Conservation (phyloP, 2,113 vertebrate genomes). For the Boleophthalmus pectinirostris region DNA sequence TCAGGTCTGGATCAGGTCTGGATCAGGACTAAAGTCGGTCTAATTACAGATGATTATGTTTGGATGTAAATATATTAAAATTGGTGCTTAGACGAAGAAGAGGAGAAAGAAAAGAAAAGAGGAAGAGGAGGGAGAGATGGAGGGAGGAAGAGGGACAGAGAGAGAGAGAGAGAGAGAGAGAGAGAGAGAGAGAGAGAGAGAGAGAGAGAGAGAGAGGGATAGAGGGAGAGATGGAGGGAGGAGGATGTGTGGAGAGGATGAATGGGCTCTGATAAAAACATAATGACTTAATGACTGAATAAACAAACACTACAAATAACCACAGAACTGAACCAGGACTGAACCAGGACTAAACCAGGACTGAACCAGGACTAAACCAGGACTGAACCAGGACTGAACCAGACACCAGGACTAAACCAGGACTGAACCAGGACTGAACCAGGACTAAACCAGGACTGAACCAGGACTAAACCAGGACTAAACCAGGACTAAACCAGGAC, state of each 20-base stretch:
- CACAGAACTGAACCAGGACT: neutral
- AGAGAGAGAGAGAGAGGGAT: no score
- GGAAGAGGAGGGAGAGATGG: neutral
- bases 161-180: no score
- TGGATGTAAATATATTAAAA: neutral
- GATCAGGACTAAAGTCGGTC: neutral
- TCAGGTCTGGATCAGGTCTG: neutral
- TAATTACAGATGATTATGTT: neutral
- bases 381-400: no score
- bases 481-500: no score
- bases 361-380: neutral
- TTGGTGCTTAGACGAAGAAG: neutral
- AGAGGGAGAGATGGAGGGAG: neutral
- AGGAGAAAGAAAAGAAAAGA: no score
- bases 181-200: no score
- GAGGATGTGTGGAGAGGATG: neutral
- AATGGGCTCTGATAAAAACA: neutral
- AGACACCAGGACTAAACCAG: no score
- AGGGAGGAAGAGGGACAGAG: neutral
- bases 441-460: no score
- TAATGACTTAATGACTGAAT: neutral
- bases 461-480: no score
- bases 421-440: no score
- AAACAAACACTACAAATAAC: conserved; percentile 5
- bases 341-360: neutral